Evolutionary conservation across 2,113 vertebrate genomes (phyloP).

Genomic region (Onychostoma macrolepis): DNA sequence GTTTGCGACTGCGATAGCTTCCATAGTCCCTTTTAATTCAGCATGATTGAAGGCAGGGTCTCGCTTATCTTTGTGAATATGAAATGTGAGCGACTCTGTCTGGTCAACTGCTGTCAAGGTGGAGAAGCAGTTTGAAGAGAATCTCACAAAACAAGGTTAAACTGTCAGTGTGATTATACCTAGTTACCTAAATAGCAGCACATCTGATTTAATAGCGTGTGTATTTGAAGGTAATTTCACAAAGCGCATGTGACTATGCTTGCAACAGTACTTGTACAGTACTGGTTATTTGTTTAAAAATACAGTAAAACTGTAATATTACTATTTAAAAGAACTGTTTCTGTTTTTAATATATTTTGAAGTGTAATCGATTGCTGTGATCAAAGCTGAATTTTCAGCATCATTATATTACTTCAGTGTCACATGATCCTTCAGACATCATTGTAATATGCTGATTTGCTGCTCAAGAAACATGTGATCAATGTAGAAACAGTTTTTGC

Average conservation of each 20-base stretch:
- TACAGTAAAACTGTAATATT: background rate
- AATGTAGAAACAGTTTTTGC: background rate
- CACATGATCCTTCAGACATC: background rate
- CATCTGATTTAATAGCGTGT: background rate
- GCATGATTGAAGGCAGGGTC: background rate
- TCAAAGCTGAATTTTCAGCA: too few relatives aligned
- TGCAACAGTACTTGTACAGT: background rate
- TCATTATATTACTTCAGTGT: background rate
- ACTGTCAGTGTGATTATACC: conserved; percentile 58
- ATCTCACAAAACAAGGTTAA: background rate
- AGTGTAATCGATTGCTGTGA: background rate
- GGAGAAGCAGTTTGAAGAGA: background rate
- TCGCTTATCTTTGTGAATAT: background rate
- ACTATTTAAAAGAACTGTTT: background rate
- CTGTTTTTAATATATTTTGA: background rate
- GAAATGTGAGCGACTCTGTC: background rate
- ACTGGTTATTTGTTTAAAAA: background rate
- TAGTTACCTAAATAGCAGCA: conserved; percentile 40
- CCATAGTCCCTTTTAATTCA: background rate
- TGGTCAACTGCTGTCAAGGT: background rate
- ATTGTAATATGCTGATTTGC: too few relatives aligned
- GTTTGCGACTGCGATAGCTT: background rate
- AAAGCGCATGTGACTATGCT: too few relatives aligned
- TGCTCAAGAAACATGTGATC: background rate
- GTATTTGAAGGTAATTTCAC: too few relatives aligned